Evolutionary conservation across 2,113 vertebrate genomes (phyloP).

Genomic region (Cavia porcellus): DNA sequence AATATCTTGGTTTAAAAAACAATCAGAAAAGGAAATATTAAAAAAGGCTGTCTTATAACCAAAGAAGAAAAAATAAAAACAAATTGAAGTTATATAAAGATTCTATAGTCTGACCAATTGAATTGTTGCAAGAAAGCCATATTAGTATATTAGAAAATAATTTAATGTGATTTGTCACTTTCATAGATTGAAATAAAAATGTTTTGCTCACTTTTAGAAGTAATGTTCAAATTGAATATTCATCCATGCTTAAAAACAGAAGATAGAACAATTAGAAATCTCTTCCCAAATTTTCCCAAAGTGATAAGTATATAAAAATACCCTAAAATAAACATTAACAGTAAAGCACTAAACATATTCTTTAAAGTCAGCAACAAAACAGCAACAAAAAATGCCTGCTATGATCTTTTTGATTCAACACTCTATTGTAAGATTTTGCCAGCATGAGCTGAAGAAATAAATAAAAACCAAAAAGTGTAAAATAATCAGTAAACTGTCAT

Average conservation of each 20-base stretch:
- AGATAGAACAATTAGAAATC: neutral
- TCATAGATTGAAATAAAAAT: constrained; percentile 3
- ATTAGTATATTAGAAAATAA: constrained; percentile 18
- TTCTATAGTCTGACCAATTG: neutral
- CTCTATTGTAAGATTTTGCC: neutral
- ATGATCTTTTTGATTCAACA: constrained; percentile 6
- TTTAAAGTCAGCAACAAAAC: neutral
- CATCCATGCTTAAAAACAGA: neutral
- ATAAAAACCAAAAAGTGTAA: neutral
- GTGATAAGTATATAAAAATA: constrained; percentile 17
- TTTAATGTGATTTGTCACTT: neutral
- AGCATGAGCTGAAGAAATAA: neutral
- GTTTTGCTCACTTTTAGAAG: neutral
- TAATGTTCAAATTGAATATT: neutral
- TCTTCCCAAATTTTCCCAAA: neutral
- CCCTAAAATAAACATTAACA: neutral
- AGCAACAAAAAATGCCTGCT: neutral
- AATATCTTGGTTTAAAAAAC: neutral
- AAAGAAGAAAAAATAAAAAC: neutral
- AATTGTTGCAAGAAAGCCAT: neutral
- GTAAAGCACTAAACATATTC: neutral
- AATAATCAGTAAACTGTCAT: neutral
- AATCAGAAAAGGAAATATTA: neutral
- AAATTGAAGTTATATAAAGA: too few species aligned
- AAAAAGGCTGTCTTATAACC: neutral